Conservation (phyloP, 2,888 invertebrate genomes). For the Oscheius sp. region DNA sequence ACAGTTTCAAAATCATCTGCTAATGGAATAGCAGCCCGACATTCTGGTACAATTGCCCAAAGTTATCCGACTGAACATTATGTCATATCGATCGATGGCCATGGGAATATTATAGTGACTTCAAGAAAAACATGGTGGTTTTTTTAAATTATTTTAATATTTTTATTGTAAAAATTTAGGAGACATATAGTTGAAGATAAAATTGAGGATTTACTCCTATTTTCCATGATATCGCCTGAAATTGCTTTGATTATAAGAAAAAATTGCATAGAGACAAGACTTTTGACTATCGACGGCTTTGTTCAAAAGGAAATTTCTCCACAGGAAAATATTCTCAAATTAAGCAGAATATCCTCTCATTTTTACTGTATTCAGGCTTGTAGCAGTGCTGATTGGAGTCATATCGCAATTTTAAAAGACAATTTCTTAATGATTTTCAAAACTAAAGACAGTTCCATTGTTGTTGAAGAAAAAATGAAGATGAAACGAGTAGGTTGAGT, state of each 20-base stretch:
- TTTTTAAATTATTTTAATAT: neutral
- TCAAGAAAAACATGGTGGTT: constrained; percentile 47
- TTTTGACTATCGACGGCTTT: constrained; percentile 47
- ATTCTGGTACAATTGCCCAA: constrained; percentile 37
- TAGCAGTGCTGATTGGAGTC: constrained; percentile 45
- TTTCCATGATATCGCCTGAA: neutral
- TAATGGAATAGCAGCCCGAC: constrained; percentile 27
- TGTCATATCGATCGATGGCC: constrained; percentile 41
- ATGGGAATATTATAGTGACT: constrained; percentile 40
- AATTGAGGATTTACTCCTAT: neutral
- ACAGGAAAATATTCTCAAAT: constrained; percentile 39
- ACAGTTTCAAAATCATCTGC: constrained; percentile 7
- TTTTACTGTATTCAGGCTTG: constrained; percentile 13
- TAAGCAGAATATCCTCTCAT: constrained; percentile 19
- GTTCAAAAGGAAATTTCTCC: constrained; percentile 37
- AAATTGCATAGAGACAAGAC: constrained; percentile 36
- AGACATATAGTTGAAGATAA: constrained; percentile 8
- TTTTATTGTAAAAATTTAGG: neutral
- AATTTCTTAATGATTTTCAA: constrained; percentile 48
- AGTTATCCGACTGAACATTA: constrained; percentile 27
- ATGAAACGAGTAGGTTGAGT: constrained; percentile 31
- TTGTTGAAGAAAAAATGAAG: constrained; percentile 42
- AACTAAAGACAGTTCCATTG: constrained; percentile 39
- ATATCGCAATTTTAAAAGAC: constrained; percentile 45
- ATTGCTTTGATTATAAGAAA: constrained; percentile 33